Base-by-base conservation (phyloP, 1,140 invertebrate genomes). In the Temnothorax nylanderi region DNA sequence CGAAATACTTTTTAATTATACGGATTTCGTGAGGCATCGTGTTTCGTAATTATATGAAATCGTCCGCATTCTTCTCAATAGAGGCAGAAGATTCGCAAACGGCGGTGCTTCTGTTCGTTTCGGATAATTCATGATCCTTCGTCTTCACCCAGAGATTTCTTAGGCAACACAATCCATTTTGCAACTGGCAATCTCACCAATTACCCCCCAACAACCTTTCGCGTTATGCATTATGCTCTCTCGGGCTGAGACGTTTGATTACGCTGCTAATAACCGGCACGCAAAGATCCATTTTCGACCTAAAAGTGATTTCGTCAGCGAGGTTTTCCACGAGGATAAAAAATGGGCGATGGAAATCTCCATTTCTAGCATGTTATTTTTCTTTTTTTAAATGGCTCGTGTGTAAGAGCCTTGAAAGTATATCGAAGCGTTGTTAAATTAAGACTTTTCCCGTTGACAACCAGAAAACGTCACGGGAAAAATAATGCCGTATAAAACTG, bases 131-230 rank as follows among this genome's bases (percentile, higher is more conserved):
- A 41, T 21, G 47, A 71, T 71, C 26, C 26, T 26, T 81, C 47
- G 44, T 81, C 77, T 54, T 54, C 64, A 32, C 13, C 10, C 64
- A 34, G 77, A 37, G 44, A 54, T 81, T 81, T 81, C 77, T 71
- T 67, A 71, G 26, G 47, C 77, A 41, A 54, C 34, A 26, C 77
- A 81, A 71, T 81, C 64, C 77, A 69, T 81, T 81, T 81, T 71
- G 77, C 34, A 81, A 81, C n/a, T 69, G 44, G 64, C 47, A 81
- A 81, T 78, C 76, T 78, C 44, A 65, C 77, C 77, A 69, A 81
- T 71, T 81, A 81, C 34, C 47, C 37, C n/a, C 34, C 77, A 54
- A 69, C 77, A 80, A 80, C 77, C 77, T 80, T 80, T 80, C 47
- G 62, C 47, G 62, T 80, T 10, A 26, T 21, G 58, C 58, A 78